Percentiles rank a stretch among this genome's conserved stretches.
Evolutionary conservation across 2,797 vertebrate genomes (phyloP).

Genomic region (Hybognathus amarus): DNA sequence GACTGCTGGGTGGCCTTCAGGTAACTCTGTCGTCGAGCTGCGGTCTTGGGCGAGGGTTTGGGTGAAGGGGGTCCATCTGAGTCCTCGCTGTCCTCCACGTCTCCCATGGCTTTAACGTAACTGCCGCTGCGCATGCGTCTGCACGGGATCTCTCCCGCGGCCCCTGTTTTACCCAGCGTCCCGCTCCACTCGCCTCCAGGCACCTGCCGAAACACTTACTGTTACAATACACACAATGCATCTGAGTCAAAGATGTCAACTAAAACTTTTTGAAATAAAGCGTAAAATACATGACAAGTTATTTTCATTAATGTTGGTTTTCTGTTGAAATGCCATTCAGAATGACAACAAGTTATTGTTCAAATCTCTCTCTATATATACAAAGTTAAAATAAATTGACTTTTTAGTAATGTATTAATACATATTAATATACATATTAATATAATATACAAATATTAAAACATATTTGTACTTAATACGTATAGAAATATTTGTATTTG

Average conservation of each 20-base stretch:
- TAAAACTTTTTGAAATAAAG: neutral
- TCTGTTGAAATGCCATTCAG: neutral
- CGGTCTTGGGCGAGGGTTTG: slow-evolving; percentile 95
- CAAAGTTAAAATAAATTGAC: too few species aligned
- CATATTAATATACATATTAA: too few species aligned
- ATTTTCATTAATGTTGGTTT: neutral
- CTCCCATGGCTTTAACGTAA: slow-evolving; percentile 99
- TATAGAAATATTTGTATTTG: neutral
- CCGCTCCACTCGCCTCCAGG: slow-evolving; percentile 93
- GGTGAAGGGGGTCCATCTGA: slow-evolving; percentile 89
- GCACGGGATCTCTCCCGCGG: slow-evolving; percentile 90
- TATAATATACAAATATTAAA: too few species aligned
- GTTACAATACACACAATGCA: slow-evolving; percentile 4
- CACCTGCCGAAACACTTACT: slow-evolving; percentile 77
- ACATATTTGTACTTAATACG: neutral
- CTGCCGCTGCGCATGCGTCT: slow-evolving; percentile 98
- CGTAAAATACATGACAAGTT: neutral
- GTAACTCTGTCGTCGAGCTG: slow-evolving; percentile 98
- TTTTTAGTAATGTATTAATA: too few species aligned
- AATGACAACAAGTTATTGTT: too few species aligned
- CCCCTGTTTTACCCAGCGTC: slow-evolving; percentile 77
- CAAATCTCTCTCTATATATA: too few species aligned
- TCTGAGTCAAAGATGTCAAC: neutral
- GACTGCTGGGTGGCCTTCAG: slow-evolving; percentile 98
- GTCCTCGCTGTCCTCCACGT: slow-evolving; percentile 92